Percentiles rank a stretch among this genome's conserved stretches.
Conservation (phyloP, 1,140 invertebrate species). For the Sitodiplosis mosellana region DNA sequence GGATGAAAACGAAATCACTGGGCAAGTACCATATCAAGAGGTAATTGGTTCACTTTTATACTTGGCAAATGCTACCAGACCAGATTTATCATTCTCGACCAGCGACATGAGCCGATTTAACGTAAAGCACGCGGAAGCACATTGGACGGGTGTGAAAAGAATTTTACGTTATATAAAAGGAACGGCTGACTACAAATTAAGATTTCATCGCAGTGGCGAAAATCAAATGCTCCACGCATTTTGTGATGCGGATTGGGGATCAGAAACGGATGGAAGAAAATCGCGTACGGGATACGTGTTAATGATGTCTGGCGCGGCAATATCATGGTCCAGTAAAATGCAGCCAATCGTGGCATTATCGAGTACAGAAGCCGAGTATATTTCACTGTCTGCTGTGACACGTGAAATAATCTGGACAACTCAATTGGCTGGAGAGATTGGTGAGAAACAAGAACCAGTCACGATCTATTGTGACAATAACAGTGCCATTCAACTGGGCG, state of each 20-base stretch:
- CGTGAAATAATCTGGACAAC: constrained; percentile 15
- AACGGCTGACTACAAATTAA: neutral
- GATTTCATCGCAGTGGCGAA: neutral
- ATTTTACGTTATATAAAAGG: constrained; percentile 15
- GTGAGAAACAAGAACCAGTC: neutral
- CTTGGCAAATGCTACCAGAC: constrained; percentile 11
- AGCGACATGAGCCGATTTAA: constrained; percentile 10
- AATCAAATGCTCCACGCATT: constrained; percentile 1
- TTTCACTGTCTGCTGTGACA: constrained; percentile 10
- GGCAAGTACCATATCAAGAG: constrained; percentile 6
- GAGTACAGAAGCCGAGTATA: no score
- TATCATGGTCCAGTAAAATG: constrained; percentile 19
- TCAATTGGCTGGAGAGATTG: constrained; percentile 4
- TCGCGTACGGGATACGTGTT: constrained; percentile 18
- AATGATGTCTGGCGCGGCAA: constrained; percentile 9
- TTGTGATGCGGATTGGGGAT: constrained; percentile 20
- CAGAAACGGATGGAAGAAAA: constrained; percentile 13
- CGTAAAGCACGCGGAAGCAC: constrained; percentile 2
- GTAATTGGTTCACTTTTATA: constrained; percentile 16
- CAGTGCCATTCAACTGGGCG: constrained; percentile 6
- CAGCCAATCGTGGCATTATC: constrained; percentile 23
- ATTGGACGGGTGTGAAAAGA: constrained; percentile 7
- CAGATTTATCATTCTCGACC: constrained; percentile 17
- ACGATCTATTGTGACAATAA: constrained; percentile 1
- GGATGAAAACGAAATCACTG: no score